Percentiles rank a stretch among this genome's conserved stretches.
These are phyloP conservation scores for Meloidogyne hapla DNA, from an alignment of 1,140 invertebrate genomes.

Conservation along the genomic window DNA sequence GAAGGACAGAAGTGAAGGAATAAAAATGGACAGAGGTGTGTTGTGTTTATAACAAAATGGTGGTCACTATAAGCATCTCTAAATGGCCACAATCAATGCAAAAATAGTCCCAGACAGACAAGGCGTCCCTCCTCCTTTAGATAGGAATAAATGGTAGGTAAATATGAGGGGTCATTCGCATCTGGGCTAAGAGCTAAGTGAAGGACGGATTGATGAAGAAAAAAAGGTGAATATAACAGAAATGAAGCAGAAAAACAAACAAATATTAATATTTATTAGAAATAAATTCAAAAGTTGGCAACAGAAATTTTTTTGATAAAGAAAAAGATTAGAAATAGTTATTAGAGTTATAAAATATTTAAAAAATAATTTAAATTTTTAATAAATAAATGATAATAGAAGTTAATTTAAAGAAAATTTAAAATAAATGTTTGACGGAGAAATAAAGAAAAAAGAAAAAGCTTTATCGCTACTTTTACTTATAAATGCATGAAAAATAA, in stretches of 20 bases:
- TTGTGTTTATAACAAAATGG: not conserved
- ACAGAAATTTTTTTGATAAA: too few relatives aligned
- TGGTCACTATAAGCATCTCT: not conserved
- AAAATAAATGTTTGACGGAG: too few relatives aligned
- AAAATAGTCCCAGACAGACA: not conserved
- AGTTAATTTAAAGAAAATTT: too few relatives aligned
- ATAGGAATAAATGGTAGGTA: not conserved
- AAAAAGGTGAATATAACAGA: not conserved
- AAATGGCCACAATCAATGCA: constrained; percentile 5
- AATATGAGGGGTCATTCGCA: not conserved
- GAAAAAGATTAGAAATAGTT: too few relatives aligned
- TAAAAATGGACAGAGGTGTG: not conserved
- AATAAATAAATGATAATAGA: too few relatives aligned
- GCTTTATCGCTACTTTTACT: too few relatives aligned
- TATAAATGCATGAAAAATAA: too few relatives aligned
- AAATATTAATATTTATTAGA: not conserved
- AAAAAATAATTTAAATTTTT: too few relatives aligned
- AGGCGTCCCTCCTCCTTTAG: not conserved
- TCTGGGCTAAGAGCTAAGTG: not conserved
- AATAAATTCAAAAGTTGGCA: too few relatives aligned
- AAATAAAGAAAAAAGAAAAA: too few relatives aligned
- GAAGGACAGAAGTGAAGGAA: not conserved
- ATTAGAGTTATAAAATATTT: too few relatives aligned
- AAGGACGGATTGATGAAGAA: not conserved
- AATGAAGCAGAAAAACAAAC: not conserved